Evolutionary conservation across 2,888 invertebrate species (phyloP), one percentile per base, ranked within the genome.

Genomic region (Melinaea menophilus): DNA sequence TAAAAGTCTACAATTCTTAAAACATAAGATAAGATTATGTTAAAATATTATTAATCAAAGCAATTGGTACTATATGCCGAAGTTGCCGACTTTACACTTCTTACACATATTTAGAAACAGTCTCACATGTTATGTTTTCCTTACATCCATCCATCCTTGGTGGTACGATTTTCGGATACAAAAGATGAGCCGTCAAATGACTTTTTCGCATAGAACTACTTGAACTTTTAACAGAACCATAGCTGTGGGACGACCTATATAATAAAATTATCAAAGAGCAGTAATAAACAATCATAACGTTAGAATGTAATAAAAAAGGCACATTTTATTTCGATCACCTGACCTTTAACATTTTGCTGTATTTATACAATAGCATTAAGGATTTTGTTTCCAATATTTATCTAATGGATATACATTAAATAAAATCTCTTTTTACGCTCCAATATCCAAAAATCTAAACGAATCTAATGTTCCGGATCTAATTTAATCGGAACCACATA

Each of bases 151-250:
- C n/a, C 61, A 72, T 76, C 5, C 63, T 62, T 2, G 87, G 87
- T 58, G 87, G 56, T 2, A 70, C n/a, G 63, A 46, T 84, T 79
- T 3, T n/a, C n/a, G 85, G 81, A 64, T 84, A 88, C 35, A 83
- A 48, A 58, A 78, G 80, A 31, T 68, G 73, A 5, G 67, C 66
- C 1, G 62, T 58, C 5, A 66, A 63, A 56, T 71, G 69, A 70
- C 82, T 81, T 66, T 84, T 88, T 46, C 74, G 77, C 55, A 73
- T 64, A 1, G 80, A 79, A 5, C 71, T 75, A 45, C 69, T 65
- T 45, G 68, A 54, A 34, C 63, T 69, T 56, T 76, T 78, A 63
- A 76, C 77, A 2, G 81, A 75, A 59, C 77, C 77, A 56, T 74
- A 71, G 59, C 77, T 79, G 4, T 73, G 67, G 5, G 82, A 75